Percentiles rank a stretch among this genome's conserved stretches.
Conservation (phyloP, 2,797 vertebrate species). For the Spizella passerina region DNA sequence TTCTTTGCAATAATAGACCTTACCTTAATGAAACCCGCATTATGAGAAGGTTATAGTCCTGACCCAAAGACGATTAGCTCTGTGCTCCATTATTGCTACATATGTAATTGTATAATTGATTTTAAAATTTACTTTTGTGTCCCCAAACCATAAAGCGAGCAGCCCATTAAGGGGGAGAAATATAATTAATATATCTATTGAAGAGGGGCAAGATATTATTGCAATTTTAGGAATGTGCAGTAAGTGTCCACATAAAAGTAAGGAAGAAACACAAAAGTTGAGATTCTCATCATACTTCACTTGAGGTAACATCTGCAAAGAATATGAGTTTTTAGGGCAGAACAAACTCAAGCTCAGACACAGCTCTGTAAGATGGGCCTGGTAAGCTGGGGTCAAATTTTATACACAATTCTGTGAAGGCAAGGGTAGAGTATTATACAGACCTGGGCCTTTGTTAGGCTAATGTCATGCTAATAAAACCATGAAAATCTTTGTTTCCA, state of each 20-base stretch:
- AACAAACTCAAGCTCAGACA: background rate
- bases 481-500: background rate
- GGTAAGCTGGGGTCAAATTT: background rate
- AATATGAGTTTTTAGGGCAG: background rate
- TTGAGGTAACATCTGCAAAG: background rate
- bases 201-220: background rate
- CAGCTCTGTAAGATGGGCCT: background rate
- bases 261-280: background rate
- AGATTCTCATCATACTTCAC: background rate
- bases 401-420: background rate
- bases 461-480: background rate
- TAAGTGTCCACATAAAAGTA: background rate
- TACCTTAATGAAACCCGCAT: constrained; percentile 84
- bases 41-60: constrained; percentile 79
- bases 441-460: background rate
- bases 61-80: constrained; percentile 83
- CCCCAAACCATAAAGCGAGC: constrained; percentile 68
- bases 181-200: constrained; percentile 74
- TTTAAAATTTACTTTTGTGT: constrained; percentile 81
- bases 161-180: constrained; percentile 70
- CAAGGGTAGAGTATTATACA: background rate
- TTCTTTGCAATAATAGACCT: constrained; percentile 79
- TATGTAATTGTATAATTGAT: constrained; percentile 88
- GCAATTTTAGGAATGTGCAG: background rate
- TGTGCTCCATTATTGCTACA: constrained; percentile 78